These are phyloP conservation scores for Penaeus indicus DNA, from an alignment of 1,140 invertebrate genomes.

Conservation along the genomic window DNA sequence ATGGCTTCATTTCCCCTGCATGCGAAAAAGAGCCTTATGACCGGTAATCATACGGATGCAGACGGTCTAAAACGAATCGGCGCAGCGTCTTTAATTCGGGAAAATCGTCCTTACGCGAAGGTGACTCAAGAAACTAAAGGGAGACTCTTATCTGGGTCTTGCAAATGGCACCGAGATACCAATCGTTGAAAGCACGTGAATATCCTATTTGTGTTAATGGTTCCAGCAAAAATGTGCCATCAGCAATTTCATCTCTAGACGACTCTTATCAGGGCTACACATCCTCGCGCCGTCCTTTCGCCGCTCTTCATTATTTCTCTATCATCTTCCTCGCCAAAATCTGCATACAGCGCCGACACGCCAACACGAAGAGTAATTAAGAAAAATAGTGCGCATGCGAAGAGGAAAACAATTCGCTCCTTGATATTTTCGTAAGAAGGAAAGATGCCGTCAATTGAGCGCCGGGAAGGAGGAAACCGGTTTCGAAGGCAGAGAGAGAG, in stretches of 20 bases:
- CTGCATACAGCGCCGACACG: no score
- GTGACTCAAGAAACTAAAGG: neutral
- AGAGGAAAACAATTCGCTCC: no score
- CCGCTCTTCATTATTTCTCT: constrained; percentile 6
- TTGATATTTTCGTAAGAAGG: no score
- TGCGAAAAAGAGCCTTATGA: neutral
- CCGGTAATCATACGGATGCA: neutral
- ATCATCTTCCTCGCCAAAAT: neutral
- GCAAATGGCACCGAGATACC: constrained; percentile 43
- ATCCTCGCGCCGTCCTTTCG: neutral
- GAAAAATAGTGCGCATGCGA: no score
- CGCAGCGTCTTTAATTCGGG: no score
- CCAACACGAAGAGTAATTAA: no score
- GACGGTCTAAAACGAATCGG: no score
- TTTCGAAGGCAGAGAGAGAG: no score
- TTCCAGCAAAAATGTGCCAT: constrained; percentile 26
- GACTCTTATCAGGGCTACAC: neutral
- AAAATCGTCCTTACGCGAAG: no score
- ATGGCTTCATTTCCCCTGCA: neutral
- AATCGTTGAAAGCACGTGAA: constrained; percentile 20
- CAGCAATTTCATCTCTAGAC: constrained; percentile 23
- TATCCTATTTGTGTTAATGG: constrained; percentile 36
- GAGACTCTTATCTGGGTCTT: constrained; percentile 37
- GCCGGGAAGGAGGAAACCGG: no score
- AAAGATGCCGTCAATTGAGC: no score